phyloP scores from a whole-genome alignment of 2,797 vertebrate genomes.

The Poecilia velifera region DNA sequence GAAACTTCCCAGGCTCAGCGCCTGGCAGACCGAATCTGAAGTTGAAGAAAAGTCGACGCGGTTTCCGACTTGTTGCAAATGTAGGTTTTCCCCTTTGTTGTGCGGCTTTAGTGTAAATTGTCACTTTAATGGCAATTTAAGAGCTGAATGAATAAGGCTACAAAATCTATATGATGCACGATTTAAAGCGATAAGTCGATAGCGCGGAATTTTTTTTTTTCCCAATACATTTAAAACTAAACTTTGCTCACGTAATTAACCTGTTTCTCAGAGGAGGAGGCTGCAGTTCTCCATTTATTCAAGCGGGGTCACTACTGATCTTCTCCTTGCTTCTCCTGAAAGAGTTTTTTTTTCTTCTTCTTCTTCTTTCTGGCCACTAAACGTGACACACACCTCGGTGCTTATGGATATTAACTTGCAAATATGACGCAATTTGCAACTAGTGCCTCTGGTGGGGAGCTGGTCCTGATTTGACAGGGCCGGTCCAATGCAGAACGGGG shows the following conservation, averaged over 20 bases:
- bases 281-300: slow-evolving; percentile 68
- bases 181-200: slow-evolving; percentile 34
- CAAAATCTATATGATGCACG: background rate
- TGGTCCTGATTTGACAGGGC: slow-evolving; percentile 7
- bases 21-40: background rate
- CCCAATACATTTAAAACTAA: slow-evolving; percentile 31
- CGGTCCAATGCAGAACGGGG: background rate
- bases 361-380: slow-evolving; percentile 29
- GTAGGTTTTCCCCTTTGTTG: background rate
- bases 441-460: slow-evolving; percentile 17
- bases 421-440: background rate
- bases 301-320: slow-evolving; percentile 79
- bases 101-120: background rate
- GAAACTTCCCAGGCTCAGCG: slow-evolving; percentile 32
- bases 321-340: slow-evolving; percentile 57
- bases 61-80: background rate
- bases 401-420: background rate
- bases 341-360: slow-evolving; percentile 3
- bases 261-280: slow-evolving; percentile 41
- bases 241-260: slow-evolving; percentile 39
- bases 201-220: slow-evolving; percentile 23
- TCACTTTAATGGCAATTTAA: background rate
- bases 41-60: background rate
- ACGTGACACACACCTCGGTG: slow-evolving; percentile 44
- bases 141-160: background rate